Evolutionary conservation across 2,888 invertebrate genomes (phyloP).

Genomic region (Phania funesta): DNA sequence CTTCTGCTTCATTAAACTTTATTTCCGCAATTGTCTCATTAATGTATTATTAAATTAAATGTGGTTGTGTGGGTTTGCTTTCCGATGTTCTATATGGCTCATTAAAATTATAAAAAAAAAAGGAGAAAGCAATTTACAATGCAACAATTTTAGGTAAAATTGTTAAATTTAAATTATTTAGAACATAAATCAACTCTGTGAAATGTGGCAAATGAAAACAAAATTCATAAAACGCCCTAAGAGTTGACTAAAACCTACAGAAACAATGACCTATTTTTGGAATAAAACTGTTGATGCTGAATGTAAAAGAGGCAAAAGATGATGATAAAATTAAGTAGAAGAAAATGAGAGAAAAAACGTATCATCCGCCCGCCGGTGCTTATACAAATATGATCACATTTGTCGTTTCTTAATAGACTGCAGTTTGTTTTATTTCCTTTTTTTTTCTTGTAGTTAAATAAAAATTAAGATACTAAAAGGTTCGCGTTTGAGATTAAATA

Average conservation of each 20-base stretch:
- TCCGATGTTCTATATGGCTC: conserved; percentile 44
- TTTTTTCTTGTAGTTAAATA: not conserved
- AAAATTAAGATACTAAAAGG: not conserved
- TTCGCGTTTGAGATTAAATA: not conserved
- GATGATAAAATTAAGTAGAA: conserved; percentile 14
- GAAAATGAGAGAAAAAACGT: conserved; percentile 4
- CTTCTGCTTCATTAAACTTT: conserved; percentile 61
- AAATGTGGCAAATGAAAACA: conserved; percentile 1
- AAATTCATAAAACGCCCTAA: conserved; percentile 1
- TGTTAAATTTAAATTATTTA: not conserved
- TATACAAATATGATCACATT: conserved; percentile 22
- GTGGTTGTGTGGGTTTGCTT: conserved; percentile 37
- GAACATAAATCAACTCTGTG: not conserved
- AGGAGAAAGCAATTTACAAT: not conserved
- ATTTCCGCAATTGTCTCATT: conserved; percentile 65
- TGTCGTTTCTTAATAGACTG: too few relatives aligned
- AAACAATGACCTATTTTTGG: conserved; percentile 30
- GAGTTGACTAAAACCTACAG: not conserved
- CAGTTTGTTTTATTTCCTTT: not conserved
- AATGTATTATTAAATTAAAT: conserved; percentile 45
- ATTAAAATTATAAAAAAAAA: conserved; percentile 47
- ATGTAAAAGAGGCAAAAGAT: conserved; percentile 7
- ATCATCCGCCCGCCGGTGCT: conserved; percentile 21
- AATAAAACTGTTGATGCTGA: conserved; percentile 8
- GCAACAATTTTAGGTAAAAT: not conserved